A percentile compares a stretch with the other conserved stretches of the same genome.
These are phyloP conservation scores for Camarhynchus parvulus DNA, from an alignment of 2,113 vertebrate genomes.

Conservation along the genomic window DNA sequence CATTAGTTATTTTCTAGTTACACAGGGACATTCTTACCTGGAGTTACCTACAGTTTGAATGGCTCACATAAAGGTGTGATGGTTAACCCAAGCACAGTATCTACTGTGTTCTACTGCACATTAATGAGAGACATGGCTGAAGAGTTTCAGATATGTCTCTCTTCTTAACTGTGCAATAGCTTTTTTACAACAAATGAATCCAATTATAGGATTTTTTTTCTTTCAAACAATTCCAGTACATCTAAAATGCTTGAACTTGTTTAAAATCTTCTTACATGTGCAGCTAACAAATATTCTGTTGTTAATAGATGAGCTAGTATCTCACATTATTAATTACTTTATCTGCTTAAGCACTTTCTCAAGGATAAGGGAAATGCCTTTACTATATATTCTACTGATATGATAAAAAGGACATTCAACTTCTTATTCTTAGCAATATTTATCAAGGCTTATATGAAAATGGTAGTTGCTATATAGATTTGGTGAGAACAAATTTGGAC, in stretches of 20 bases:
- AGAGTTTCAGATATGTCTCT: background rate
- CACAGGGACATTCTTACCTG: background rate
- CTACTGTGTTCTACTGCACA: background rate
- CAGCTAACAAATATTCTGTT: conserved; percentile 8
- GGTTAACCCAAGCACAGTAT: background rate
- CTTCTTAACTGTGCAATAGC: background rate
- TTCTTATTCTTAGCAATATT: conserved; percentile 5
- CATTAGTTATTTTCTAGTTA: background rate
- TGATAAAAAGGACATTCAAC: background rate
- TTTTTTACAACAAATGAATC: conserved; percentile 1
- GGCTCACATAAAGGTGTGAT: background rate
- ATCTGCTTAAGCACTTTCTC: conserved; percentile 20
- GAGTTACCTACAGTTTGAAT: background rate
- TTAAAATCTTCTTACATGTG: background rate
- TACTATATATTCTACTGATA: background rate
- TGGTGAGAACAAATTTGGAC: background rate
- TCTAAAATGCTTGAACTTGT: background rate
- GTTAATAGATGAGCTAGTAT: background rate
- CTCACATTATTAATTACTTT: conserved; percentile 25
- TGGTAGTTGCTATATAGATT: background rate
- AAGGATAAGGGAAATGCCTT: conserved; percentile 1
- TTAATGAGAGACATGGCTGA: background rate
- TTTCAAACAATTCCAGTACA: background rate
- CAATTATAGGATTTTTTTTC: background rate
- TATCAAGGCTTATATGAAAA: conserved; percentile 20